Conservation (phyloP, 2,113 vertebrate species). For the Emydura subglobosa region DNA sequence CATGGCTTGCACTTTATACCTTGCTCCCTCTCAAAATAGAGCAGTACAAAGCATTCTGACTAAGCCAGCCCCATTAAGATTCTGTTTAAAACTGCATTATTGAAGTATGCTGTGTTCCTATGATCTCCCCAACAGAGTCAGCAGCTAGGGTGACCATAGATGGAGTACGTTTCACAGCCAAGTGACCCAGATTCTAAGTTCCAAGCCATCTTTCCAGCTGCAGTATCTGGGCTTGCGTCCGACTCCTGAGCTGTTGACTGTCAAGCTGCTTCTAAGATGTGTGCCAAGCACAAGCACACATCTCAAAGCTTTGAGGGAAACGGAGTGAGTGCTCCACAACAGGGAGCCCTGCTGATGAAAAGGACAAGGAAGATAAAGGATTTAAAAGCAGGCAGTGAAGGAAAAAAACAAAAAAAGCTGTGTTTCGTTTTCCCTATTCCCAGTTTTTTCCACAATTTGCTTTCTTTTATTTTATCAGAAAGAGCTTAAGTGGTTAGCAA, state of each 20-base stretch:
- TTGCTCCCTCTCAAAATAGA: neutral
- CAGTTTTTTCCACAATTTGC: neutral
- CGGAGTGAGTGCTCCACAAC: slow-evolving; percentile 29
- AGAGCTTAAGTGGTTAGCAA: neutral
- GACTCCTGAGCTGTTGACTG: slow-evolving; percentile 48
- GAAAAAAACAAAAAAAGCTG: neutral
- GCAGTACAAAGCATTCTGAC: neutral
- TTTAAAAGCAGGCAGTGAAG: neutral
- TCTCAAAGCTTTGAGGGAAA: slow-evolving; percentile 45
- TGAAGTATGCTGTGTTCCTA: neutral
- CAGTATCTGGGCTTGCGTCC: neutral
- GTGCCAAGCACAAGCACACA: neutral
- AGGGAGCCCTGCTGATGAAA: slow-evolving; percentile 36
- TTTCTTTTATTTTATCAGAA: neutral
- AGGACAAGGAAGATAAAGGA: neutral
- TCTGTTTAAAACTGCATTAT: neutral
- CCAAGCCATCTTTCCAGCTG: slow-evolving; percentile 59
- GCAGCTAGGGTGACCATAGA: slow-evolving; percentile 34
- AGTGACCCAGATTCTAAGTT: slow-evolving; percentile 50
- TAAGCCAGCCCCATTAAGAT: neutral
- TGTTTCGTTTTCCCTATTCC: neutral
- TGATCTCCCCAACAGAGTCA: neutral
- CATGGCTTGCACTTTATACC: neutral
- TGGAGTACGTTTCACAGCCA: slow-evolving; percentile 35
- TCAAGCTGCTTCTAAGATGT: slow-evolving; percentile 16